Evolutionary conservation across 2,113 vertebrate genomes (phyloP), one percentile per base, ranked within the genome.

Genomic region (Rana temporaria): DNA sequence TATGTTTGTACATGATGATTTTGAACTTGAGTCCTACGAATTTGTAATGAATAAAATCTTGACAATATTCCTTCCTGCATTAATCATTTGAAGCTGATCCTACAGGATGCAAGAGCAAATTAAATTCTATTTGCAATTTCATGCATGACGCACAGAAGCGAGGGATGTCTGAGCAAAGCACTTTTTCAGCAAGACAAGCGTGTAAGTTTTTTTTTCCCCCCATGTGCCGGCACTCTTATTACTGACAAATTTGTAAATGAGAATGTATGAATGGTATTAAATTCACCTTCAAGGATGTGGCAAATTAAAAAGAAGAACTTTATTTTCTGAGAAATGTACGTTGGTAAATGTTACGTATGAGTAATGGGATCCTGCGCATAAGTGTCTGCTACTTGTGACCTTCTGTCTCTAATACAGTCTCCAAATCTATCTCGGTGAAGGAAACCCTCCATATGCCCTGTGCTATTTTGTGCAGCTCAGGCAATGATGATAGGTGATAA

Each of bases 111-210:
- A 88, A 91, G 91, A 89, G 92, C 91, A 91, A 92, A 94, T 93
- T 93, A 94, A 93, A 92, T 93, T 93, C 89, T 88, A 90, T 92
- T 94, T 93, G 91, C 89, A 94, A 93, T 93, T 93, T 94, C 93
- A 94, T 94, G 93, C 93, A 88, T 91, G 92, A 84, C 67, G 87
- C 90, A 79, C 84, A 86, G 74, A 86, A 71, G 6, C 6, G 5
- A 85, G 26, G 63, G 1, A 63, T 2, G 87, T 87, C 88, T 89
- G 89, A 90, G 86, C 90, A 75, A 38, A 88, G 90, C 91, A 89
- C 89, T 94, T 94, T 90, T 90, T 94, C 92, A 93, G 91, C 66
- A 92, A 91, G 92, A 92, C 91, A 92, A 90, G 92, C 90, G 86
- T 91, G 87, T 92, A 90, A 93, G 89, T 88, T 82, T 82, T 85